Conservation (phyloP, 2,888 invertebrate species). For the Diloba caeruleocephala region DNA sequence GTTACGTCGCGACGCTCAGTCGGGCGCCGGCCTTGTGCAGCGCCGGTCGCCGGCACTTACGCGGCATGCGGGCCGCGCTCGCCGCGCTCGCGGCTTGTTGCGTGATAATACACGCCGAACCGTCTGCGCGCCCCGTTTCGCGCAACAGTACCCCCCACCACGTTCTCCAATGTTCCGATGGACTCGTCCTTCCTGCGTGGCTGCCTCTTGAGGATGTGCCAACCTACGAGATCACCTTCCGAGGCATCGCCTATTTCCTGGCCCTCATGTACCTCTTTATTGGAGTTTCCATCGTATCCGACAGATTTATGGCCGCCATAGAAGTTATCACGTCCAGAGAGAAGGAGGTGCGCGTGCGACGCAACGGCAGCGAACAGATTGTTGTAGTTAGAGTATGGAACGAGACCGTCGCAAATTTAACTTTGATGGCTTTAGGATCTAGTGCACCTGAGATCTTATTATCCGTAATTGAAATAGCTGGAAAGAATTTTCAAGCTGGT, state of each 20-base stretch:
- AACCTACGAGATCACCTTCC: slow-evolving; percentile 93
- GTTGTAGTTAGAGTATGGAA: slow-evolving; percentile 99
- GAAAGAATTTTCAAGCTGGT: slow-evolving; percentile 98
- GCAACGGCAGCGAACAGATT: slow-evolving; percentile 96
- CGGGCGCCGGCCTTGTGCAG: slow-evolving; percentile 86
- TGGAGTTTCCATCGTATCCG: slow-evolving; percentile 99
- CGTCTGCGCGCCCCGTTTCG: slow-evolving; percentile 75
- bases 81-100: slow-evolving; percentile 83
- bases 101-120: slow-evolving; percentile 82
- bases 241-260: slow-evolving; percentile 97
- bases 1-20: slow-evolving; percentile 79
- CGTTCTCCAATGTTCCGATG: slow-evolving; percentile 92
- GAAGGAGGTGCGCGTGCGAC: slow-evolving; percentile 97
- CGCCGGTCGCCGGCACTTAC: slow-evolving; percentile 84
- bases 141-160: slow-evolving; percentile 78
- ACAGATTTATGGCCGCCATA: slow-evolving; percentile 99
- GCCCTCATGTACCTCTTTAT: slow-evolving; percentile 98
- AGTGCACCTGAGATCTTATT: slow-evolving; percentile 99
- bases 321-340: slow-evolving; percentile 99
- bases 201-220: slow-evolving; percentile 93
- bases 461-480: slow-evolving; percentile 99
- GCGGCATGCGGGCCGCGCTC: slow-evolving; percentile 85
- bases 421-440: slow-evolving; percentile 99
- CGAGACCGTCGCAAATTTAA: slow-evolving; percentile 99
- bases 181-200: slow-evolving; percentile 97